Evolutionary conservation across 2,797 vertebrate species (phyloP).

Genomic region (Falco biarmicus): DNA sequence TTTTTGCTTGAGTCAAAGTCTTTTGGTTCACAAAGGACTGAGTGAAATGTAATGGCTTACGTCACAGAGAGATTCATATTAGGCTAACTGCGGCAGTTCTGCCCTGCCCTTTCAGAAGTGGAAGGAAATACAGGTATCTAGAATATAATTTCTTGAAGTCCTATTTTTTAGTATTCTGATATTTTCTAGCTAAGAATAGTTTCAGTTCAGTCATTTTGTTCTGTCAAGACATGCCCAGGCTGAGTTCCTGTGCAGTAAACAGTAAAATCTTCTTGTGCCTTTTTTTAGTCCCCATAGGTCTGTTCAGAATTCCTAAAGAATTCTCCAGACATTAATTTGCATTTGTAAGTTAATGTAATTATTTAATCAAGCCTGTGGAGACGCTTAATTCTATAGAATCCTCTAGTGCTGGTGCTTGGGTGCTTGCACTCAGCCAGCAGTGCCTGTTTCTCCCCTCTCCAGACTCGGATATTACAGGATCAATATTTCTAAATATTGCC

Average conservation of each 20-base stretch:
- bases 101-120: not conserved
- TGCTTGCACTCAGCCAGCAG: not conserved
- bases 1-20: not conserved
- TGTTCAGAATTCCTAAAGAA: not conserved
- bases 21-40: not conserved
- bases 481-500: not conserved
- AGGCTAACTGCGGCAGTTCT: not conserved
- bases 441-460: not conserved
- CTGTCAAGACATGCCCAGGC: not conserved
- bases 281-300: not conserved
- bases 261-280: not conserved
- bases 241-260: not conserved
- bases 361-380: not conserved
- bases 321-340: not conserved
- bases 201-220: not conserved
- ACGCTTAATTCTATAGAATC: not conserved
- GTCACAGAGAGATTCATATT: not conserved
- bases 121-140: not conserved
- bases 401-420: not conserved
- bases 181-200: not conserved
- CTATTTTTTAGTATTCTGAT: not conserved
- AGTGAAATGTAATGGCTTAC: not conserved
- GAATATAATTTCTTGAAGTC: not conserved
- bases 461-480: not conserved
- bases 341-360: not conserved